Percentiles rank a stretch among this genome's conserved stretches.
Evolutionary conservation across 2,797 vertebrate genomes (phyloP).

Genomic region (Nyctalus aviator): DNA sequence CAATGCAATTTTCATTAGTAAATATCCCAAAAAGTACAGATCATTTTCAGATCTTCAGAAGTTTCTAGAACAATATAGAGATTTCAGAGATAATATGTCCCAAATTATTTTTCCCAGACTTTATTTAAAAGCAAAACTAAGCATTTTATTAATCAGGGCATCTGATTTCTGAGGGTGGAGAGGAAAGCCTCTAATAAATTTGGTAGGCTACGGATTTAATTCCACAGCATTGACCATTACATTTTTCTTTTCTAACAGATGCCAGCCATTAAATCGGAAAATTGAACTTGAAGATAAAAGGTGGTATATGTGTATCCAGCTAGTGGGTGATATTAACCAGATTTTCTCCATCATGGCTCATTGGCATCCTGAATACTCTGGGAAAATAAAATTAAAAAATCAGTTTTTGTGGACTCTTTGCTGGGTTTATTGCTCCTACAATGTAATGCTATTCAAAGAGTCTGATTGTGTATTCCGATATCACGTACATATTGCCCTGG

Average conservation of each 20-base stretch:
- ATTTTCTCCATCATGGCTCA: conserved; percentile 79
- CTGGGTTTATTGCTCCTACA: conserved; percentile 62
- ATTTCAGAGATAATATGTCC: conserved; percentile 40
- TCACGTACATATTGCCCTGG: conserved; percentile 67
- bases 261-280: conserved; percentile 77
- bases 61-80: conserved; percentile 2
- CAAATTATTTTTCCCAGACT: background rate
- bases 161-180: background rate
- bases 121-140: conserved; percentile 59
- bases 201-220: conserved; percentile 50
- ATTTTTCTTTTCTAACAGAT: conserved; percentile 75
- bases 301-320: conserved; percentile 62
- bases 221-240: conserved; percentile 53
- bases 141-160: conserved; percentile 65
- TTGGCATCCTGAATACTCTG: conserved; percentile 74
- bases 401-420: conserved; percentile 71
- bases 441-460: conserved; percentile 44
- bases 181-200: conserved; percentile 57
- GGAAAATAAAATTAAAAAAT: conserved; percentile 53
- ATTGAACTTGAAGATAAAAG: conserved; percentile 79
- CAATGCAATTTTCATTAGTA: conserved; percentile 65
- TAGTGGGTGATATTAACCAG: conserved; percentile 76
- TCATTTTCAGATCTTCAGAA: conserved; percentile 35
- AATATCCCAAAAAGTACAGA: conserved; percentile 47
- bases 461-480: conserved; percentile 75